Percentiles rank a stretch among this genome's conserved stretches.
Evolutionary conservation across 2,113 vertebrate genomes (phyloP).

Genomic region (Crotophaga sulcirostris): DNA sequence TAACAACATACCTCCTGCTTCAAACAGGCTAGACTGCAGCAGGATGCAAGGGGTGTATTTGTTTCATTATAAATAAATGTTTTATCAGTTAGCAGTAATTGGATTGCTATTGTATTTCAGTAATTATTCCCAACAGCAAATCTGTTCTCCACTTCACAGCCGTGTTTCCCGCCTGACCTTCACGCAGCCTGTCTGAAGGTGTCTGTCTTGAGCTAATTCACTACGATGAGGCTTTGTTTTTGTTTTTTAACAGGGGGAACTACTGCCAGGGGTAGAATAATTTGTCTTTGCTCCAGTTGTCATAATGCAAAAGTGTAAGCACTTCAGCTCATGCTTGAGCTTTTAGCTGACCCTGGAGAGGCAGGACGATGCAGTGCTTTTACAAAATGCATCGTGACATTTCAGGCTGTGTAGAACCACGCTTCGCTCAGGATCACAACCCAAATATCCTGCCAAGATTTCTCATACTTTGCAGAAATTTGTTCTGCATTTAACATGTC

Average conservation of each 20-base stretch:
- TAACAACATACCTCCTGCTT: background rate
- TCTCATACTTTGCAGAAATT: background rate
- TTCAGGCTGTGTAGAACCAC: background rate
- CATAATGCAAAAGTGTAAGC: background rate
- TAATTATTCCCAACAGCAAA: conserved; percentile 55
- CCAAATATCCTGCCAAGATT: background rate
- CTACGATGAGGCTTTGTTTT: background rate
- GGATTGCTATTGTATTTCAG: conserved; percentile 41
- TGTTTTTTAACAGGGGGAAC: background rate
- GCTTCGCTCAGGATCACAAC: background rate
- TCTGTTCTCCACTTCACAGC: background rate
- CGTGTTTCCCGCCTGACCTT: conserved; percentile 26
- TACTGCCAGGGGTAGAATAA: conserved; percentile 9
- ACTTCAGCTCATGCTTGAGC: background rate
- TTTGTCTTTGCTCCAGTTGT: conserved; percentile 37
- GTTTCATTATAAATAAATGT: conserved; percentile 37
- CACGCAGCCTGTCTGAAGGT: conserved; percentile 5
- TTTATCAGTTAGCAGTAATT: conserved; percentile 51
- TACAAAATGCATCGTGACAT: background rate
- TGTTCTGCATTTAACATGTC: background rate
- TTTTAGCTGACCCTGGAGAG: conserved; percentile 49
- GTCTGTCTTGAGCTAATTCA: conserved; percentile 23
- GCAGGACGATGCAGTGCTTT: background rate
- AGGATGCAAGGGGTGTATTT: background rate
- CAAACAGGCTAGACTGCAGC: background rate